Conservation (phyloP, 2,888 invertebrate genomes). For the Tuta absoluta region DNA sequence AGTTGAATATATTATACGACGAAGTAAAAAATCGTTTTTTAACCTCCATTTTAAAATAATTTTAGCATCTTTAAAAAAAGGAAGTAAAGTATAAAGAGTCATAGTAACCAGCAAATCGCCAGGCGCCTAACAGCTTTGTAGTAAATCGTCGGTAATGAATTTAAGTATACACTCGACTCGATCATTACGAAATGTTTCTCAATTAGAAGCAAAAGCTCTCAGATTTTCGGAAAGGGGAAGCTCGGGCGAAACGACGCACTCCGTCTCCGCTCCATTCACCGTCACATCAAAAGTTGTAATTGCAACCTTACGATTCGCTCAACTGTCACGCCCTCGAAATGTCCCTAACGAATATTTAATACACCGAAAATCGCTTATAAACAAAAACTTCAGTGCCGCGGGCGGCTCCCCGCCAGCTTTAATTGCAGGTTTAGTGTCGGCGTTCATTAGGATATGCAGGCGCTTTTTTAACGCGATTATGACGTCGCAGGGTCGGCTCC, state of each 20-base stretch:
- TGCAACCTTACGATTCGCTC: constrained; percentile 67
- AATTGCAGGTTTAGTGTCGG: constrained; percentile 76
- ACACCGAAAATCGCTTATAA: constrained; percentile 64
- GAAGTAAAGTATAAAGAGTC: not conserved
- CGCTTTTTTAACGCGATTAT: constrained; percentile 79
- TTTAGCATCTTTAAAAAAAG: not conserved
- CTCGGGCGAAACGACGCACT: constrained; percentile 45
- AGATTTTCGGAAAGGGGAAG: constrained; percentile 57
- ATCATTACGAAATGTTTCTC: constrained; percentile 60
- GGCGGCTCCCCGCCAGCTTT: constrained; percentile 59
- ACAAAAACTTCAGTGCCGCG: constrained; percentile 55
- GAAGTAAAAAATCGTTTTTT: too few species aligned
- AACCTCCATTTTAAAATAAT: too few species aligned
- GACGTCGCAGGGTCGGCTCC: constrained; percentile 68
- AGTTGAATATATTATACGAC: too few species aligned
- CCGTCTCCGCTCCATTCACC: constrained; percentile 47
- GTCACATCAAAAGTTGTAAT: constrained; percentile 63
- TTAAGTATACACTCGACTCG: constrained; percentile 51
- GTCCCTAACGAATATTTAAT: constrained; percentile 68
- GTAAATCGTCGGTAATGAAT: constrained; percentile 50
- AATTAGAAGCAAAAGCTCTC: constrained; percentile 60
- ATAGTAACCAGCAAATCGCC: not conserved
- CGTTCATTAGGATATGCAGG: constrained; percentile 78
- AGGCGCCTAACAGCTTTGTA: constrained; percentile 25
- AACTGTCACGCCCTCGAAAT: constrained; percentile 63